Evolutionary conservation across 2,888 invertebrate species (phyloP).

Genomic region (Luffia ferchaultella): DNA sequence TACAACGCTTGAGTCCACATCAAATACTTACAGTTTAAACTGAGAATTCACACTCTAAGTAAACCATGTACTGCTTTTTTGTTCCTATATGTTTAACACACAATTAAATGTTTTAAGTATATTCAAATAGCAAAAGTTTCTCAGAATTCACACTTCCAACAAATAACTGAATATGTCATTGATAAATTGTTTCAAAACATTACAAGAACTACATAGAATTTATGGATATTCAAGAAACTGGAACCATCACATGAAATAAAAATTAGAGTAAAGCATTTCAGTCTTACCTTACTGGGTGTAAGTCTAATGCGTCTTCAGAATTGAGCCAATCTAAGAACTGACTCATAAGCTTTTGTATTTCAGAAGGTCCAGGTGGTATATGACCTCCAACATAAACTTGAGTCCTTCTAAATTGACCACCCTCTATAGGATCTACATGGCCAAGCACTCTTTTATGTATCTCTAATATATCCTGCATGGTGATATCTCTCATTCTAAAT

Average conservation of each 20-base stretch:
- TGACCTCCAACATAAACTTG: conserved; percentile 97
- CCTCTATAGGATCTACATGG: conserved; percentile 92
- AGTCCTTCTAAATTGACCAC: conserved; percentile 86
- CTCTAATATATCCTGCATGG: conserved; percentile 86
- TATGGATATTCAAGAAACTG: too few species aligned
- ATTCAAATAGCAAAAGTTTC: too few species aligned
- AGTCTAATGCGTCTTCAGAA: conserved; percentile 82
- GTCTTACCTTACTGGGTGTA: conserved; percentile 87
- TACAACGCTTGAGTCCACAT: too few species aligned
- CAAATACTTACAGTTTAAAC: too few species aligned
- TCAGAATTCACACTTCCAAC: too few species aligned
- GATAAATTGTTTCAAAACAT: not conserved
- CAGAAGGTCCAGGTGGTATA: conserved; percentile 87
- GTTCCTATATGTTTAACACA: too few species aligned
- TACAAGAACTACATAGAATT: not conserved
- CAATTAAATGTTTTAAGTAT: too few species aligned
- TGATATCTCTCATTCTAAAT: conserved; percentile 79
- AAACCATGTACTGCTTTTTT: too few species aligned
- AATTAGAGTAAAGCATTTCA: too few species aligned
- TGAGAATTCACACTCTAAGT: too few species aligned
- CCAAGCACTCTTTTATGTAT: conserved; percentile 94
- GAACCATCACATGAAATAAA: too few species aligned
- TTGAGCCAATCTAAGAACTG: conserved; percentile 94
- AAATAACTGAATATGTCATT: too few species aligned
- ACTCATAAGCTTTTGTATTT: conserved; percentile 82